Evolutionary conservation across 2,888 invertebrate species (phyloP), one percentile per base, ranked within the genome.

Genomic region (Emesis russula): DNA sequence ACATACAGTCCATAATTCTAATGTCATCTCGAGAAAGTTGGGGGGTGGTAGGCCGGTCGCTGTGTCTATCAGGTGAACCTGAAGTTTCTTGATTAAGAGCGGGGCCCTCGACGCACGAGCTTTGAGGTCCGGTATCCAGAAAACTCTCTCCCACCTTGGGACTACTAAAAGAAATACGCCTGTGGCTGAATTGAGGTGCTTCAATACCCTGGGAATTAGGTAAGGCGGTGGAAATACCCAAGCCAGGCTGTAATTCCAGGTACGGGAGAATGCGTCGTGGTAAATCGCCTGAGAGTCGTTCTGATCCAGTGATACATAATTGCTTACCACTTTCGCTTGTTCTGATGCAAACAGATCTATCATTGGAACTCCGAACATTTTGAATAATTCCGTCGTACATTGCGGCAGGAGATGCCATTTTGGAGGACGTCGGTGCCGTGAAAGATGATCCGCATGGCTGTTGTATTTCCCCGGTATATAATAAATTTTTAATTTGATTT

Each of bases 381-480:
- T 33, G 74, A 92, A 93, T n/a, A 94, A 70, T 18, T 3, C 88
- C 0, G 91, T 53, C 5, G 79, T 75, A 38, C 70, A 44, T 2
- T n/a, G 25, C 9, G 91, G 89, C 6, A 88, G 66, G 1, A 95
- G 85, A 36, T 36, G 36, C 36, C 36, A 36, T 36, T 36, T 2
- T 36, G 36, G 36, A 36, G 6, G 36, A 36, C 36, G 36, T 6
- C 36, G 36, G 66, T 44, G 83, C 2, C 94, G 80, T 0, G 94
- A 94, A 13, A 95, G 73, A 38, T 87, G 86, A 68, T 95, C 93
- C 44, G 93, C 95, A 0, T 92, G 84, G 44, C 18, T 76, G 91
- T 94, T 95, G 94, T 84, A 94, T 44, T 9, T 88, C 18, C 94
- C 94, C 13, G 94, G 94, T 1, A 94, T 88, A 41, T 95, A 77